phyloP scores from a whole-genome alignment of 2,113 vertebrate species.

The Peucedramus taeniatus region DNA sequence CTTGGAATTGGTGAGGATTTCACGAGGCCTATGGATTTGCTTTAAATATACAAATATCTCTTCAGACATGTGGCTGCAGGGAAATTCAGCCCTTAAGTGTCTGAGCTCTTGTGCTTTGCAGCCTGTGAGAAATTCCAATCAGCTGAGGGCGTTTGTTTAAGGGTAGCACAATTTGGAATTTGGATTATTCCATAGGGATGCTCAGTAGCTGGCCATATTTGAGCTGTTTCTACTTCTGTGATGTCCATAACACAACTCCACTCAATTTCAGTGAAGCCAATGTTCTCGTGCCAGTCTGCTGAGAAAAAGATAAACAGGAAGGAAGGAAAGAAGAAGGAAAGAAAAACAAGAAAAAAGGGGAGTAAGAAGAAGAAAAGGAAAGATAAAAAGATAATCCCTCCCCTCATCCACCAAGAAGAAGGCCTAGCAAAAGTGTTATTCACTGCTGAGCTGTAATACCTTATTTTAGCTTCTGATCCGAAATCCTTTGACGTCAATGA shows the following conservation, averaged over 20 bases:
- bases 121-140: neutral
- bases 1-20: neutral
- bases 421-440: neutral
- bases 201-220: neutral
- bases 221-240: neutral
- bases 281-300: neutral
- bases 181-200: neutral
- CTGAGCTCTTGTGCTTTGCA: neutral
- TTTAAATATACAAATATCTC: neutral
- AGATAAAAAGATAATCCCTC: neutral
- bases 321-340: neutral
- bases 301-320: neutral
- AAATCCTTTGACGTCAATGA: conserved; percentile 39
- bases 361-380: neutral
- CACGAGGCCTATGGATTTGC: neutral
- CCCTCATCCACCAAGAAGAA: neutral
- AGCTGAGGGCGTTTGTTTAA: neutral
- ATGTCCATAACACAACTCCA: neutral
- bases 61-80: neutral
- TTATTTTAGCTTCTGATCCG: conserved; percentile 26
- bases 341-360: neutral
- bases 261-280: neutral
- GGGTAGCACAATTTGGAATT: neutral
- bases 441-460: neutral
- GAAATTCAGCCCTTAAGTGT: neutral